Percentiles rank a stretch among this genome's conserved stretches.
Evolutionary conservation across 2,113 vertebrate genomes (phyloP).

Genomic region (Glaucomys volans): DNA sequence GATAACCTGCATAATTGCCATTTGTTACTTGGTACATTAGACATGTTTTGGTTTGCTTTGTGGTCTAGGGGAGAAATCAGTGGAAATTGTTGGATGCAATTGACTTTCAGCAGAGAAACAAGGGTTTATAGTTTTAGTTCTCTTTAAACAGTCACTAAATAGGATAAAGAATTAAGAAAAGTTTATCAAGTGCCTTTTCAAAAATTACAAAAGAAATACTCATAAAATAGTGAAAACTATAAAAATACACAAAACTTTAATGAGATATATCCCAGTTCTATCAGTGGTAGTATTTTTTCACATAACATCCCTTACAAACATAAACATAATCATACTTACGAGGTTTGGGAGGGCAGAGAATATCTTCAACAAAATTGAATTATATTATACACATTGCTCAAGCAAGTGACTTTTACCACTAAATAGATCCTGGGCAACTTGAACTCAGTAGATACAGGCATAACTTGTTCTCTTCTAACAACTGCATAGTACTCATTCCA

Average conservation of each 20-base stretch:
- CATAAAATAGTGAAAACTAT: conserved; percentile 29
- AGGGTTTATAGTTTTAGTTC: neutral
- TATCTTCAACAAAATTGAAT: neutral
- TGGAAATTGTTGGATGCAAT: neutral
- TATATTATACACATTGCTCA: neutral
- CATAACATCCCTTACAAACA: neutral
- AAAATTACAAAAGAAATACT: conserved; percentile 2
- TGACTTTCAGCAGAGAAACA: neutral
- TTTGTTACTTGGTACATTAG: neutral
- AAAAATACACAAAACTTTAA: neutral
- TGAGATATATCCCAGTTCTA: neutral
- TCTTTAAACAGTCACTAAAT: neutral
- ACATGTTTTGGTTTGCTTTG: neutral
- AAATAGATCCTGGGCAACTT: neutral
- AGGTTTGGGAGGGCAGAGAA: neutral
- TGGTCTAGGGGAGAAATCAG: neutral
- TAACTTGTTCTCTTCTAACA: neutral
- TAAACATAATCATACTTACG: neutral
- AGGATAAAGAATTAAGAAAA: neutral
- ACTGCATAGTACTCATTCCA: too few relatives aligned
- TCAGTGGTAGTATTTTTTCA: neutral
- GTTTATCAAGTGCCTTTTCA: conserved; percentile 23
- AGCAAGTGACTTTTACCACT: neutral
- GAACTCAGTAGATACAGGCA: neutral
- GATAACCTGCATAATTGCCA: neutral